These are phyloP conservation scores for Pterophyllum scalare DNA, from an alignment of 2,113 vertebrate genomes.

Conservation along the genomic window DNA sequence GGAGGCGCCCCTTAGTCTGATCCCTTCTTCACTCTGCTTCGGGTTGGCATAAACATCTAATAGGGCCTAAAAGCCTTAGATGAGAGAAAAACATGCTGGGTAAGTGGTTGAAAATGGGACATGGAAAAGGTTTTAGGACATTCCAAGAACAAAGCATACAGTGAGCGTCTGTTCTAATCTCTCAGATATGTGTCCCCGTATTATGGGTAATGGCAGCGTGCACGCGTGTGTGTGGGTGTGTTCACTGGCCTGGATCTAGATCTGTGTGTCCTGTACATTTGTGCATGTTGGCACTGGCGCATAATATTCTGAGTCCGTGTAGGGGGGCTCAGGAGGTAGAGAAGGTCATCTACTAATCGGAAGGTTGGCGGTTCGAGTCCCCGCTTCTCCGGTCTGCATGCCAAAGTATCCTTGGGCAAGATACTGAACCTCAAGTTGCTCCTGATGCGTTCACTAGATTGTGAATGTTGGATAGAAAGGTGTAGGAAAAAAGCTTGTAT, in stretches of 20 bases:
- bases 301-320: not conserved
- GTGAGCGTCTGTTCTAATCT: constrained; percentile 47
- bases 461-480: no score
- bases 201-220: not conserved
- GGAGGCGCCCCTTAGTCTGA: constrained; percentile 49
- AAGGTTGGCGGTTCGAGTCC: no score
- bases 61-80: constrained; percentile 69
- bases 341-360: no score
- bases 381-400: no score
- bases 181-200: constrained; percentile 38
- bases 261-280: not conserved
- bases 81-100: constrained; percentile 61
- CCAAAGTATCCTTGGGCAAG: no score
- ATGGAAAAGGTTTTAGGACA: constrained; percentile 70
- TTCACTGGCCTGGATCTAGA: not conserved
- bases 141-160: constrained; percentile 66
- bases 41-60: constrained; percentile 64
- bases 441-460: no score
- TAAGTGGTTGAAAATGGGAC: constrained; percentile 73
- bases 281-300: not conserved
- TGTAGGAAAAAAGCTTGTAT: no score
- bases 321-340: no score
- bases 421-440: no score
- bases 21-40: constrained; percentile 45
- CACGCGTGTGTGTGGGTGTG: not conserved